Conservation (phyloP, 1,140 invertebrate genomes). For the Calephelis nemesis region DNA sequence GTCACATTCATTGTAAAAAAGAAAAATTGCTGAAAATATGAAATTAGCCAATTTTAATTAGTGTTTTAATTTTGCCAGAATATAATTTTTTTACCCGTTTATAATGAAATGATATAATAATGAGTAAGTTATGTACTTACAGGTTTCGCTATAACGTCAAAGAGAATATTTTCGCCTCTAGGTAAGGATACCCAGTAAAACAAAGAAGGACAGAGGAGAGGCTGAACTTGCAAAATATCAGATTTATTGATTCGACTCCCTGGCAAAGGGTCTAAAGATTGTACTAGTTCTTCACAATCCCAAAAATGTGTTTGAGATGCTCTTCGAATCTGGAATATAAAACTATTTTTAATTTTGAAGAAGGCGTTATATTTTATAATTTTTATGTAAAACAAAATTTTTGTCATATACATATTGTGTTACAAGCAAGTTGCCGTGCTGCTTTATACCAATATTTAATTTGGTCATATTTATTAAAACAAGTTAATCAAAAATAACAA, state of each 20-base stretch:
- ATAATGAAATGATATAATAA: neutral
- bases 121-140: constrained; percentile 43
- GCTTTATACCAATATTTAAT: no score
- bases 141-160: constrained; percentile 68
- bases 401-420: neutral
- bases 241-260: constrained; percentile 40
- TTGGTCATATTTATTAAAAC: no score
- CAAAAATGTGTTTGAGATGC: constrained; percentile 66
- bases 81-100: no score
- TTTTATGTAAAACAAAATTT: neutral
- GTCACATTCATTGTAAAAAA: constrained; percentile 57
- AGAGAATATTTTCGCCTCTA: constrained; percentile 61
- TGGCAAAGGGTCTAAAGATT: constrained; percentile 47
- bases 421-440: no score
- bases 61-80: no score
- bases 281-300: constrained; percentile 66
- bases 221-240: constrained; percentile 43
- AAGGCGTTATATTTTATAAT: neutral
- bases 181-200: constrained; percentile 73
- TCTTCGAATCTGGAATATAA: constrained; percentile 51
- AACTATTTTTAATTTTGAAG: neutral
- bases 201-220: constrained; percentile 66
- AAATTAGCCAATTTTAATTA: constrained; percentile 4
- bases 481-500: neutral
- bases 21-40: constrained; percentile 69